A percentile compares a stretch with the other conserved stretches of the same genome.
These are phyloP conservation scores for Oscheius sp. DNA, from an alignment of 2,888 invertebrate genomes.

Conservation along the genomic window DNA sequence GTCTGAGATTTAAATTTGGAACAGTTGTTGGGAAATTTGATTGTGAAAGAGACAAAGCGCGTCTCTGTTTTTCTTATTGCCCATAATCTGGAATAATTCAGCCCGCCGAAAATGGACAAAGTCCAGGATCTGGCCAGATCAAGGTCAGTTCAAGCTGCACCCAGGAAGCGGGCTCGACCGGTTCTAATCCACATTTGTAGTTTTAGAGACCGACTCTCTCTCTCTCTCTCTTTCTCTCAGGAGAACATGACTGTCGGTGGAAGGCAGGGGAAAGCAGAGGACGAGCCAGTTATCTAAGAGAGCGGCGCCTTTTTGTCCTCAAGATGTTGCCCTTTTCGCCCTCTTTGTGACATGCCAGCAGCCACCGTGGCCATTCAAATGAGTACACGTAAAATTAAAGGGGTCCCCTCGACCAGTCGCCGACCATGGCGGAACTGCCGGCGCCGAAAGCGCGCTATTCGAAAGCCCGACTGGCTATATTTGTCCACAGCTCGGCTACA, in stretches of 20 bases:
- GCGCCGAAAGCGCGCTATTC: conserved; percentile 26
- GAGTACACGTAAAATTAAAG: neutral
- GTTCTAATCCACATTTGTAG: neutral
- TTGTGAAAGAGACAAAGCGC: too few species aligned
- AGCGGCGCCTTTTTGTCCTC: neutral
- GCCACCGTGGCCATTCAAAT: neutral
- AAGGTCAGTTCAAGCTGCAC: conserved; percentile 28
- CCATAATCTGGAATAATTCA: too few species aligned
- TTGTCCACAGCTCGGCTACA: conserved; percentile 34
- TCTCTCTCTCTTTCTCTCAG: too few species aligned
- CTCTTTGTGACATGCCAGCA: too few species aligned
- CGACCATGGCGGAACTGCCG: conserved; percentile 34
- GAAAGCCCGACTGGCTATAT: conserved; percentile 34
- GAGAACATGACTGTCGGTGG: too few species aligned
- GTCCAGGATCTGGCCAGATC: conserved; percentile 14
- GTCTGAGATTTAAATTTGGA: too few species aligned
- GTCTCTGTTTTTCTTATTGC: too few species aligned
- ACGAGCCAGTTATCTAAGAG: neutral
- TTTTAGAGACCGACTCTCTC: neutral
- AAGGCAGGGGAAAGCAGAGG: too few species aligned
- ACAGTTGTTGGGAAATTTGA: too few species aligned
- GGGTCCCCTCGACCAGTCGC: neutral
- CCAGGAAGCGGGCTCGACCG: conserved; percentile 21
- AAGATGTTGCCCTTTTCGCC: too few species aligned
- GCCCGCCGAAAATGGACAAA: too few species aligned